These are phyloP conservation scores for Melipona quadrifasciata DNA, from an alignment of 1,140 invertebrate genomes.

Conservation along the genomic window DNA sequence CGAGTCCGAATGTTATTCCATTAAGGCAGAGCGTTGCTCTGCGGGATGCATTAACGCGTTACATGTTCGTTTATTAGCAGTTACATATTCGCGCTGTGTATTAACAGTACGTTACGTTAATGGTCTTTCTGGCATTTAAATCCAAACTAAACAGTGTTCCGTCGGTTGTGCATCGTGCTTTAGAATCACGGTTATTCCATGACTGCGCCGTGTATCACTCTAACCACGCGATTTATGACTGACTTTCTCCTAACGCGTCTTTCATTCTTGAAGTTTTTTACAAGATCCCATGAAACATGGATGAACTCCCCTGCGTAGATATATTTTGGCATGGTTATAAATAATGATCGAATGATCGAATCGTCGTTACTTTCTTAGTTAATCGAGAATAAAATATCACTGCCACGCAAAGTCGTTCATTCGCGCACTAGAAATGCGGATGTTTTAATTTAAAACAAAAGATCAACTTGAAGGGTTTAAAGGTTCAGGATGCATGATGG, in stretches of 20 bases:
- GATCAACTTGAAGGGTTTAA: no score
- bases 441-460: no score
- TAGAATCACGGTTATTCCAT: background rate
- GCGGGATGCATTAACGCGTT: conserved; percentile 10
- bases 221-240: conserved; percentile 31
- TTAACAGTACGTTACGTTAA: conserved; percentile 4
- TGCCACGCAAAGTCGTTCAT: no score
- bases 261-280: conserved; percentile 24
- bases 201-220: conserved; percentile 11
- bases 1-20: background rate
- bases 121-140: background rate
- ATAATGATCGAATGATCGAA: background rate
- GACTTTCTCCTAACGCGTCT: conserved; percentile 13
- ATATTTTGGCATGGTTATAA: background rate
- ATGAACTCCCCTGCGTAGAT: background rate
- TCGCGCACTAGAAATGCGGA: no score
- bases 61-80: conserved; percentile 22
- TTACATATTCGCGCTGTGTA: background rate
- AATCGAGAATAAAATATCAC: no score
- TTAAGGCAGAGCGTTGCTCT: background rate
- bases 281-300: background rate
- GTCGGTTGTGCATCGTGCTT: background rate
- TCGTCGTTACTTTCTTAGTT: background rate
- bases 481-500: no score
- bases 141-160: conserved; percentile 10